Evolutionary conservation across 2,888 invertebrate genomes (phyloP).

Genomic region (Caenorhabditis doughertyi): DNA sequence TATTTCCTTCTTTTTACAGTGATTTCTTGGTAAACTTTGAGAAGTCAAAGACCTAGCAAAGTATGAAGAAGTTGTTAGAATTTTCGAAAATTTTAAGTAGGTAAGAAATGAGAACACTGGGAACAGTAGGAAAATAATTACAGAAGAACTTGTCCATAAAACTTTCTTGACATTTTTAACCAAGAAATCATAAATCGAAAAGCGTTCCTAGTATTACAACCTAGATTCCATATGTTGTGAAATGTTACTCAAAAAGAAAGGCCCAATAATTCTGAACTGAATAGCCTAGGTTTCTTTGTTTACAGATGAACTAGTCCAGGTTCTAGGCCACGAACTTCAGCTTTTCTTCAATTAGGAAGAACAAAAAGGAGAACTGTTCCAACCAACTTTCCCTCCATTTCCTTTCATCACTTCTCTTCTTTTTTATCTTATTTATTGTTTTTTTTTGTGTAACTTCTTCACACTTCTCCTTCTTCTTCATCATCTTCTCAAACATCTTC

Average conservation of each 20-base stretch:
- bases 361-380: constrained; percentile 10
- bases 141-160: too few relatives aligned
- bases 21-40: neutral
- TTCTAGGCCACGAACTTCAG: too few relatives aligned
- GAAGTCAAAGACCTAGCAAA: neutral
- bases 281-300: too few relatives aligned
- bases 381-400: neutral
- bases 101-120: too few relatives aligned
- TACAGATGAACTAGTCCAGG: too few relatives aligned
- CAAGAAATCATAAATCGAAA: too few relatives aligned
- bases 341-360: neutral
- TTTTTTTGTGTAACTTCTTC: constrained; percentile 48
- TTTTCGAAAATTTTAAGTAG: neutral
- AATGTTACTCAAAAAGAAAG: too few relatives aligned
- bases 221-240: too few relatives aligned
- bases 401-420: constrained; percentile 29
- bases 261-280: too few relatives aligned
- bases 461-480: constrained; percentile 30
- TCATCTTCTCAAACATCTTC: constrained; percentile 7
- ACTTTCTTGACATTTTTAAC: too few relatives aligned
- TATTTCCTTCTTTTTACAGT: neutral
- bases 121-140: too few relatives aligned
- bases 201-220: too few relatives aligned
- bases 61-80: neutral
- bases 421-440: constrained; percentile 44